phyloP scores from a whole-genome alignment of 1,140 invertebrate species.

The Pemphigus obesinymphae region DNA sequence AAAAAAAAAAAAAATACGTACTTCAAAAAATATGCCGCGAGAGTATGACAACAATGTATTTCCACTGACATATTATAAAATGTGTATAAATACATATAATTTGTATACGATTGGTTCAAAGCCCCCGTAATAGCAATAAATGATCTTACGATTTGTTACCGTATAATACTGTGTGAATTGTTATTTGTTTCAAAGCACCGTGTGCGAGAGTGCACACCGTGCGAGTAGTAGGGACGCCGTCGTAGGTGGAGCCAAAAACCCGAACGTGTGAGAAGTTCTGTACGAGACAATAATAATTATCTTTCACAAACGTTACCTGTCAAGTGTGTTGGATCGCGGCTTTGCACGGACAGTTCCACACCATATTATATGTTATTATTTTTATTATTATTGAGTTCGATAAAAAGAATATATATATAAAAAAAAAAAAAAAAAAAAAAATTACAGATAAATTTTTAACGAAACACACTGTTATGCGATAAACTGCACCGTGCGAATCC shows the following conservation, averaged over 20 bases:
- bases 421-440: not conserved
- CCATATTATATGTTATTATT: no score
- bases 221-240: slow-evolving; percentile 1
- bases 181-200: not conserved
- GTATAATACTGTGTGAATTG: not conserved
- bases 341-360: not conserved
- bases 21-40: no score
- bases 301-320: slow-evolving; percentile 32
- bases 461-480: not conserved
- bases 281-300: slow-evolving; percentile 6
- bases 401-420: not conserved
- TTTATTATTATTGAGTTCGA: not conserved
- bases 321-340: slow-evolving; percentile 32
- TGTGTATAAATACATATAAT: not conserved
- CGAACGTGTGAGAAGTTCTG: not conserved
- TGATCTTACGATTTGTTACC: not conserved
- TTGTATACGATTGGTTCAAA: not conserved
- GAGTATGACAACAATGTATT: not conserved
- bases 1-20: no score
- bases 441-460: not conserved
- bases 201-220: not conserved
- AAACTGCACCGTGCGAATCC: not conserved
- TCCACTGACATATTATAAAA: not conserved
- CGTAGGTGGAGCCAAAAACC: slow-evolving; percentile 33
- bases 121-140: not conserved